A percentile compares a stretch with the other conserved stretches of the same genome.
Conservation (phyloP, 2,113 vertebrate genomes). For the Microcebus jonahi region DNA sequence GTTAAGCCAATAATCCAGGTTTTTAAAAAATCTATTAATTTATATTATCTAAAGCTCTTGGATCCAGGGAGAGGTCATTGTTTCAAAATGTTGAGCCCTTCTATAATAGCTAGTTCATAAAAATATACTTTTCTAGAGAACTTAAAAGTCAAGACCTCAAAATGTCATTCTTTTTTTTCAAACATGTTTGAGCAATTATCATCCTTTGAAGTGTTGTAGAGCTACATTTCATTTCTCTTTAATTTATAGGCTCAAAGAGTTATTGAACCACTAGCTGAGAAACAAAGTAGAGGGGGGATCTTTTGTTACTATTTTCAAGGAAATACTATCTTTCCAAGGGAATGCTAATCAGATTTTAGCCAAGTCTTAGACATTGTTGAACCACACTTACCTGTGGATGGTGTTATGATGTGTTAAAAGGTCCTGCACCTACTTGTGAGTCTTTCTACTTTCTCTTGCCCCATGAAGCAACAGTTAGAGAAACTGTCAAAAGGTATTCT, state of each 20-base stretch:
- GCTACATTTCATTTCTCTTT: neutral
- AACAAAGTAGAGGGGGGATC: neutral
- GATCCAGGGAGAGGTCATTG: neutral
- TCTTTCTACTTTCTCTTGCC: neutral
- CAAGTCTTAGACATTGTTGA: neutral
- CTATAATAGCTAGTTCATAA: neutral
- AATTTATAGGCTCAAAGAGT: neutral
- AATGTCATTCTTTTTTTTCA: neutral
- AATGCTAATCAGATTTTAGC: neutral
- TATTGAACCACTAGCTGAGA: neutral
- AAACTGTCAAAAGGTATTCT: neutral
- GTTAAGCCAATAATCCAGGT: neutral
- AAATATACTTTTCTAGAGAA: neutral
- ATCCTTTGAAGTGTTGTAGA: neutral
- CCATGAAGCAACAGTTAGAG: neutral
- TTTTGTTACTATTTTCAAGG: neutral
- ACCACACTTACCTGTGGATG: neutral
- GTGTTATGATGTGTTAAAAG: neutral
- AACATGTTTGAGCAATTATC: neutral
- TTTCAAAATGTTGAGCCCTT: slow-evolving; percentile 16
- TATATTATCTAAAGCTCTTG: slow-evolving; percentile 22
- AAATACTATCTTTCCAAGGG: neutral
- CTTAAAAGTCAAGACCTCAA: neutral
- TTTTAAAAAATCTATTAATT: neutral
- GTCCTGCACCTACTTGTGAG: neutral